Conservation (phyloP, 2,113 vertebrate genomes). For the Eidolon helvum region DNA sequence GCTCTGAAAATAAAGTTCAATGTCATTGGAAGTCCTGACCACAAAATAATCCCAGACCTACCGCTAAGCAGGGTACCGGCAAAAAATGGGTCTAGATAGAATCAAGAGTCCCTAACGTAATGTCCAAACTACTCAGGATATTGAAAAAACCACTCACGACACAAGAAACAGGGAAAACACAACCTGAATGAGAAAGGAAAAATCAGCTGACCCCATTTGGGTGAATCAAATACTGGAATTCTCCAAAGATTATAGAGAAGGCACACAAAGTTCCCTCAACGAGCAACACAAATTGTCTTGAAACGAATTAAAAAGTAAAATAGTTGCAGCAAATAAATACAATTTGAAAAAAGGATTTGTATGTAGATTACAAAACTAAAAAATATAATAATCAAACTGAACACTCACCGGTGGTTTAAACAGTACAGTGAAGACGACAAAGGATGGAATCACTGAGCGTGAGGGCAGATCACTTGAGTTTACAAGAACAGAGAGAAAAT, state of each 20-base stretch:
- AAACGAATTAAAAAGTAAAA: not conserved
- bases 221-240: too few relatives aligned
- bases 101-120: not conserved
- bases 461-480: rapidly evolving
- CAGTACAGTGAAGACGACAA: too few relatives aligned
- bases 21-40: rapidly evolving
- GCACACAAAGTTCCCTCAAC: not conserved
- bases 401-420: not conserved
- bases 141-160: not conserved
- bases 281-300: not conserved
- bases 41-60: not conserved
- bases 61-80: not conserved
- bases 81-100: not conserved
- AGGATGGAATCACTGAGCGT: not conserved
- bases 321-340: not conserved
- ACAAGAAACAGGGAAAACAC: not conserved
- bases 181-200: not conserved
- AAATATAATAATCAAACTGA: not conserved
- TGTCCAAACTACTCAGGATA: not conserved
- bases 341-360: not conserved
- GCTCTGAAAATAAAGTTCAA: not conserved
- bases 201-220: not conserved
- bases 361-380: not conserved
- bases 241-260: not conserved
- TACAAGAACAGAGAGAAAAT: not conserved